Evolutionary conservation across 2,888 invertebrate species (phyloP).

Genomic region (Tipula confusa): DNA sequence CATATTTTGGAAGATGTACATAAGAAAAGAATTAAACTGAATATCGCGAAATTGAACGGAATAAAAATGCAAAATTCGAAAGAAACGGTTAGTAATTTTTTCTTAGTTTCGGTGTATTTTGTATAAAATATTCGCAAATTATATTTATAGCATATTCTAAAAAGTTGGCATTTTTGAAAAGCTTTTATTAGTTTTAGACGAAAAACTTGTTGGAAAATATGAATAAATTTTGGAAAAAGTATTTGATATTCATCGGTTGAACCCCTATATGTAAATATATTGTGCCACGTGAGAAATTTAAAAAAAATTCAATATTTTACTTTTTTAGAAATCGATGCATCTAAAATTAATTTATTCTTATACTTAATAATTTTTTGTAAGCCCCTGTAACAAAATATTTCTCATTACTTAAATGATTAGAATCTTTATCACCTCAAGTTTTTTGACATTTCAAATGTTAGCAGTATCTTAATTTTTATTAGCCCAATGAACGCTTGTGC

Average conservation of each 20-base stretch:
- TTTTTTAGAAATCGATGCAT: no score
- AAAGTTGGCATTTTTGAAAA: background rate
- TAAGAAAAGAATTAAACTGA: slow-evolving; percentile 5
- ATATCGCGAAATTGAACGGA: slow-evolving; percentile 25
- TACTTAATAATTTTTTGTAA: no score
- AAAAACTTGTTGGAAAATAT: background rate
- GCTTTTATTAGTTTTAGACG: slow-evolving; percentile 15
- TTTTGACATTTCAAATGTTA: no score
- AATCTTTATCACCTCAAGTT: no score
- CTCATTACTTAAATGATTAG: no score
- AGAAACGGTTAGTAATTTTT: background rate
- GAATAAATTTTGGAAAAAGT: background rate
- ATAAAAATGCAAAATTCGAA: background rate
- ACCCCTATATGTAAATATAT: background rate
- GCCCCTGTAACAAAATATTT: no score
- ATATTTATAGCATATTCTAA: slow-evolving; percentile 13
- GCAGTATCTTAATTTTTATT: no score
- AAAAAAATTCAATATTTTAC: background rate
- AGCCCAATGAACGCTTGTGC: no score
- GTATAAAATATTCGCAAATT: background rate
- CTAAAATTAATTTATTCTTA: no score
- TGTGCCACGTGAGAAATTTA: background rate
- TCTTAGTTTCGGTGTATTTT: background rate
- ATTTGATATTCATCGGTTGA: background rate
- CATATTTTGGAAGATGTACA: background rate